These are phyloP conservation scores for Fopius arisanus DNA, from an alignment of 1,140 invertebrate genomes.

Conservation along the genomic window DNA sequence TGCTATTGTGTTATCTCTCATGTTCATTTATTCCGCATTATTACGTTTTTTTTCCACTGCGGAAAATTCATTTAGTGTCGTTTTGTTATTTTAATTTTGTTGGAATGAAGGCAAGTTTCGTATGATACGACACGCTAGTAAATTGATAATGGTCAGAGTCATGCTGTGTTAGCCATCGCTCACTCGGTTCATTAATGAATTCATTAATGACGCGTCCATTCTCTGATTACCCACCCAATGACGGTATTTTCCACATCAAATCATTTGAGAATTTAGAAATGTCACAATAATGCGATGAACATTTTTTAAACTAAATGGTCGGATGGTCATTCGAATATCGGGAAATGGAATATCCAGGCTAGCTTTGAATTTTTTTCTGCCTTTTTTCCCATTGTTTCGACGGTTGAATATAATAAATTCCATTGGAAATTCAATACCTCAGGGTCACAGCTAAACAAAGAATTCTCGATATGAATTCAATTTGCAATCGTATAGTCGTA, in stretches of 20 bases:
- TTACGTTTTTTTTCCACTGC: not conserved
- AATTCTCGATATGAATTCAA: not conserved
- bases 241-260: not conserved
- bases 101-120: slow-evolving; percentile 57
- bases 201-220: slow-evolving; percentile 18
- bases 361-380: not conserved
- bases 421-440: not conserved
- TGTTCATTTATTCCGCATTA: not conserved
- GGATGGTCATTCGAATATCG: not conserved
- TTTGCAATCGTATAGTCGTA: not conserved
- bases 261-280: not conserved
- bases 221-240: not conserved
- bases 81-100: slow-evolving; percentile 43
- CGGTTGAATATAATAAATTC: not conserved
- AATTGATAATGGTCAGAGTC: slow-evolving; percentile 16
- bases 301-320: not conserved
- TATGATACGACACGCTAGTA: slow-evolving; percentile 48
- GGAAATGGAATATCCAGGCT: not conserved
- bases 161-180: slow-evolving; percentile 1
- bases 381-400: not conserved
- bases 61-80: slow-evolving; percentile 29
- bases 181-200: slow-evolving; percentile 9
- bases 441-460: not conserved
- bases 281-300: not conserved
- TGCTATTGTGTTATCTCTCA: not conserved